Base-by-base conservation (phyloP, 2,888 invertebrate genomes). In the Pardosa pseudoannulata region DNA sequence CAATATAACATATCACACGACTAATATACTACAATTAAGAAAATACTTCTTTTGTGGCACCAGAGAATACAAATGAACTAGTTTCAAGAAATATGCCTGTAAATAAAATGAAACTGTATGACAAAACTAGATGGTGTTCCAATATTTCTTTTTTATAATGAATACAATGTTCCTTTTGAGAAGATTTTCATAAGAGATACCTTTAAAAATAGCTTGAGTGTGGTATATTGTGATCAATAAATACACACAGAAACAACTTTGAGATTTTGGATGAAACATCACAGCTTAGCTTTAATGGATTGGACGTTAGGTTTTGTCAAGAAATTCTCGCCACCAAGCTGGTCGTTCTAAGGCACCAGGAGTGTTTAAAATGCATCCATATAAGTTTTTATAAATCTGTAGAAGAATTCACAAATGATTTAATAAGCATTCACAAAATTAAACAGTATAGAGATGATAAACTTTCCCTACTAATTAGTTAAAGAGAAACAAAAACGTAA, bases 281-380 rank as follows among this genome's bases (percentile, higher is more conserved):
- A 88, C 64, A 88, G 87, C 41, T 86, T 87, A 39, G 88, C 79
- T 79, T 83, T 87, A 3, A 88, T 75, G 1, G 86, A 88, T 16
- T 75, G 67, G 13, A 88, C 81, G 19, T 68, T 29, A 5, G 88
- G 88, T 36, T n/a, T 88, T 88, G n/a, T 78, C 50, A 6, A 83
- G 56, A 73, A 89, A 88, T 72, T 88, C 89, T 70, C 81, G 71
- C 80, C 83, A 88, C 88, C 88, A 89, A 36, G 83, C 79, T 11
- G 88, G 88, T 70, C 88, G 41, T 3, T 87, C 87, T 76, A 88
- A 80, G 46, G 89, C 87, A 76, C 85, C 83, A 13, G 88, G 87
- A 9, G 79, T 87, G 27, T 88, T 80, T 32, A 79, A 36, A 31
- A 89, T 78, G 27, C 87, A 73, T 68, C 80, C 82, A 71, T 85